Conservation (phyloP, 2,113 vertebrate species). For the Mormoops blainvillei region DNA sequence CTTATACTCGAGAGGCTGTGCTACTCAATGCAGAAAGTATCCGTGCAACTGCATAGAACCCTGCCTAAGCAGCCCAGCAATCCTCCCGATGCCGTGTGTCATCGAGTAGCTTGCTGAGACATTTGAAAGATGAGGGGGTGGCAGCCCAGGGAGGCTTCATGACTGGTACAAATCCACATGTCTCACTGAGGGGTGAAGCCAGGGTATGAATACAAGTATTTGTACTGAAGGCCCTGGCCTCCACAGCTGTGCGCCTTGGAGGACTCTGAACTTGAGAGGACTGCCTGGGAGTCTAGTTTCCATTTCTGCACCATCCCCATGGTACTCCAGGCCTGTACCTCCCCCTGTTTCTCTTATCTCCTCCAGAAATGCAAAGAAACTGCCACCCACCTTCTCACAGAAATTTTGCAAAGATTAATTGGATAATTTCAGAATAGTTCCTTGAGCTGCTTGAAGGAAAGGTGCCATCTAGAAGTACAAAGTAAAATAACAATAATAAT, state of each 20-base stretch:
- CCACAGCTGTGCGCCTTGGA: not conserved
- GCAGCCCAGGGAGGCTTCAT: not conserved
- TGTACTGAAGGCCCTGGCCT: not conserved
- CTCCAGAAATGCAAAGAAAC: not conserved
- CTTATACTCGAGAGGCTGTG: not conserved
- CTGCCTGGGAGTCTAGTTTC: not conserved
- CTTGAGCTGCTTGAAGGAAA: conserved; percentile 47
- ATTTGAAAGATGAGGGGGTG: not conserved
- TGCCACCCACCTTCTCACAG: conserved; percentile 57
- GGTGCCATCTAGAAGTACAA: conserved; percentile 58
- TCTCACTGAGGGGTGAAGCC: not conserved
- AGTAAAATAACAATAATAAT: conserved; percentile 68
- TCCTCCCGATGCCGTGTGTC: not conserved
- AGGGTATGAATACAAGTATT: not conserved
- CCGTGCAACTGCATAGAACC: not conserved
- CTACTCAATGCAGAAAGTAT: not conserved
- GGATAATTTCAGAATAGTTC: conserved; percentile 53
- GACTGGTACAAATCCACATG: not conserved
- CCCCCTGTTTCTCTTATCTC: not conserved
- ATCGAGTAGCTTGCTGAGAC: not conserved
- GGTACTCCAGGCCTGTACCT: not conserved
- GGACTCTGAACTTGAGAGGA: not conserved
- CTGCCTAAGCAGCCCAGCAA: not conserved
- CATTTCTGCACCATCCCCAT: not conserved
- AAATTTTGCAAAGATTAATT: conserved; percentile 64